Base-by-base conservation (phyloP, 2,113 vertebrate species). In the Suncus etruscus region DNA sequence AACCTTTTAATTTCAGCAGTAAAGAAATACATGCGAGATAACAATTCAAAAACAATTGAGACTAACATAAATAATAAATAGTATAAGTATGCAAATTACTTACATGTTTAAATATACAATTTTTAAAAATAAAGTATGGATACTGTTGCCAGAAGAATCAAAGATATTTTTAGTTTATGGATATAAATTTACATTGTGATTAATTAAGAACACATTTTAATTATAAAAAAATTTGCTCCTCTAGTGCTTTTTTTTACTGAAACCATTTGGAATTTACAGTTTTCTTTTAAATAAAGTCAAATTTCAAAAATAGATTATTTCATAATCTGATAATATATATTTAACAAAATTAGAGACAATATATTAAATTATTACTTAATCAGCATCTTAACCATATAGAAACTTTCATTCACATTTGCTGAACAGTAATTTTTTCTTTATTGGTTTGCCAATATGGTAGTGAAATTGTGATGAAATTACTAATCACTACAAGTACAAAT, bases 31-130 rank as follows among this genome's bases (percentile, higher is more conserved):
- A 96, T 95, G 78, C 66, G 93, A 83, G 74, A 24, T 70, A 89
- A 95, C 94, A 94, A 96, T 90, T 92, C 95, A 87, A 77, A 96
- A 97, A 76, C 20, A 97, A 96, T 93, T 92, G 78, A 84, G 76
- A 93, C 39, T 86, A 97, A 61, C 94, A 82, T 92, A 96, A 95
- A 77, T 51, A 95, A 63, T 93, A 94, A 86, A 88, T 8, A 93
- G 54, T 90, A 9, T 88, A 91, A 89, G 86, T 83, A 61, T 83
- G 86, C 2, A 97, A 92, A 93, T 66, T 85, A 68, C 54, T 89
- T 39, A 87, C 47, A 95, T 50, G 68, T 77, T 7, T 92, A 92
- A 91, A 93, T 93, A 95, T 51, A 39, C 97, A 96, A 86, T 96
- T 85, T 95, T 66, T 76, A 85, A 83, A 96, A 88, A 27, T 86